Evolutionary conservation across 2,888 invertebrate species (phyloP).

Genomic region (Acrobasis consociella): DNA sequence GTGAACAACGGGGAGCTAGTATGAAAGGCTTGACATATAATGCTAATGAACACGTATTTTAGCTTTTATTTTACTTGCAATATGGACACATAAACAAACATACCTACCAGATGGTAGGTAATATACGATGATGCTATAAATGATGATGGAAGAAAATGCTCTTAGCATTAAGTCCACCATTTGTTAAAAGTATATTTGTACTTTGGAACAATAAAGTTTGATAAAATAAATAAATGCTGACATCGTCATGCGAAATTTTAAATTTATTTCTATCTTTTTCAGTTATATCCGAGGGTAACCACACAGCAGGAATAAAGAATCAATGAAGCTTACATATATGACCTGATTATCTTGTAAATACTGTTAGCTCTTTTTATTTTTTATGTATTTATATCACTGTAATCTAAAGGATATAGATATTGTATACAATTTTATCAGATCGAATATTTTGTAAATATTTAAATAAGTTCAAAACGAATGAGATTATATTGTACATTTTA

Average conservation of each 20-base stretch:
- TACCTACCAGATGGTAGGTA: too few relatives aligned
- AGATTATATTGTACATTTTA: slow-evolving; percentile 83
- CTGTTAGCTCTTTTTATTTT: slow-evolving; percentile 73
- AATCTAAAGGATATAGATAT: slow-evolving; percentile 66
- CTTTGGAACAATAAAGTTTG: too few relatives aligned
- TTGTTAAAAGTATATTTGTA: too few relatives aligned
- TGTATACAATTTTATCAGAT: slow-evolving; percentile 81
- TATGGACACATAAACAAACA: too few relatives aligned
- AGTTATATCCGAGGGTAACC: slow-evolving; percentile 86
- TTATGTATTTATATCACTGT: slow-evolving; percentile 80
- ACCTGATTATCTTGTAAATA: slow-evolving; percentile 76
- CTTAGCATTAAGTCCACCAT: too few relatives aligned
- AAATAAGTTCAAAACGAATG: slow-evolving; percentile 78
- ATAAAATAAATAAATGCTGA: too few relatives aligned
- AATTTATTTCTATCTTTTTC: slow-evolving; percentile 51
- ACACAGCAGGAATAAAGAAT: slow-evolving; percentile 75
- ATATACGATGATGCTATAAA: too few relatives aligned
- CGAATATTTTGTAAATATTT: slow-evolving; percentile 82
- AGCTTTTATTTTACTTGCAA: too few relatives aligned
- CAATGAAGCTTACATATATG: slow-evolving; percentile 52
- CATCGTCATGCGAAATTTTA: slow-evolving; percentile 8
- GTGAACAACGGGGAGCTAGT: background rate
- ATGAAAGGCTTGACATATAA: too few relatives aligned
- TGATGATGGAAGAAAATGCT: too few relatives aligned
- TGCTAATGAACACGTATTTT: too few relatives aligned